Evolutionary conservation across 2,888 invertebrate species (phyloP).

Genomic region (Lycocerus yunnanus): DNA sequence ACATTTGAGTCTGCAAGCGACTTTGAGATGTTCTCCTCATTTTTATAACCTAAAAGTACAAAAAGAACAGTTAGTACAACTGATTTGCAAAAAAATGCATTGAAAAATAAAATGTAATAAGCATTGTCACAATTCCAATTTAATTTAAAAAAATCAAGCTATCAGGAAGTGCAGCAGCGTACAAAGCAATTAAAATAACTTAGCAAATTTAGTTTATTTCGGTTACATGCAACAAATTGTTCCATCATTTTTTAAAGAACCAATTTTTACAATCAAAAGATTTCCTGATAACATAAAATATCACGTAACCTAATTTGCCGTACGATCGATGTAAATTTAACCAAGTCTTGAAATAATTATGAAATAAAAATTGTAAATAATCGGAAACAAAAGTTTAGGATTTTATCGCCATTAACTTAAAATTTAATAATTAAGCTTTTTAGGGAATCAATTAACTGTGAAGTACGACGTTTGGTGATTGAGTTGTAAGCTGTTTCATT

Average conservation of each 20-base stretch:
- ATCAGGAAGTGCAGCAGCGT: too few species aligned
- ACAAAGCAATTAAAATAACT: not conserved
- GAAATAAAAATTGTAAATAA: not conserved
- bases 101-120: not conserved
- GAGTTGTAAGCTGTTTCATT: not conserved
- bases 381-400: not conserved
- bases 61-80: not conserved
- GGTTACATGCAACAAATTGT: not conserved
- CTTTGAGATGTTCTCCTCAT: constrained; percentile 45
- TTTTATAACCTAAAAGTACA: constrained; percentile 2
- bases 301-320: not conserved
- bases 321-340: not conserved
- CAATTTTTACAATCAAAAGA: not conserved
- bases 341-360: not conserved
- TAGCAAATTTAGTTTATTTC: not conserved
- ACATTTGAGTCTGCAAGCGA: constrained; percentile 58
- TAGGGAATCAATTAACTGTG: not conserved
- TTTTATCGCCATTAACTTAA: not conserved
- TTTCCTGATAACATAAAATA: not conserved
- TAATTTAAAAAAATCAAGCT: too few species aligned
- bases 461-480: not conserved
- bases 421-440: not conserved
- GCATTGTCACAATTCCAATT: too few species aligned
- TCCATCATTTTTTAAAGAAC: not conserved
- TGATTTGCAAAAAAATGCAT: not conserved